Conservation (phyloP, 2,888 invertebrate species). For the Lycocerus yunnanus region DNA sequence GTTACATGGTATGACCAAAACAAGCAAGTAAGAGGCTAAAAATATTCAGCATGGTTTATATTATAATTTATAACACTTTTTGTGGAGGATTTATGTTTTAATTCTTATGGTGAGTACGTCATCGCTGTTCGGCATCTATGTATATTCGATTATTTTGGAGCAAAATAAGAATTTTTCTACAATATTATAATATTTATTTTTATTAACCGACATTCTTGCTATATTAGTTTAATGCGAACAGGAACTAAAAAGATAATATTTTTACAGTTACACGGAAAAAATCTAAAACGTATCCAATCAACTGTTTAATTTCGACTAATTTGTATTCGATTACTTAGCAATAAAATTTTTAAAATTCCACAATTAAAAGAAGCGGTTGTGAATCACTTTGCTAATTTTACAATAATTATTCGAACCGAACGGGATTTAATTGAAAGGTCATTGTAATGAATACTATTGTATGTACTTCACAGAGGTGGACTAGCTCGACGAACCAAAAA, state of each 20-base stretch:
- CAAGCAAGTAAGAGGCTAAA: neutral
- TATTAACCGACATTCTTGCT: neutral
- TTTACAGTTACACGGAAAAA: neutral
- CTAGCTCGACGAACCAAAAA: neutral
- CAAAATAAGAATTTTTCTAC: neutral
- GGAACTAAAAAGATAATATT: neutral
- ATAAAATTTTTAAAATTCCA: neutral
- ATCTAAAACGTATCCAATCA: neutral
- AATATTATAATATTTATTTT: neutral
- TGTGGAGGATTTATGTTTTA: neutral
- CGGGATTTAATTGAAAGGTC: neutral
- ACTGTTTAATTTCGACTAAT: neutral
- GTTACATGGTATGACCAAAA: neutral
- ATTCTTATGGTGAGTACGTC: neutral
- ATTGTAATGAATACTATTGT: neutral
- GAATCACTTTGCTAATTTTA: neutral
- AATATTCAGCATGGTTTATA: neutral
- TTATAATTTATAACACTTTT: neutral
- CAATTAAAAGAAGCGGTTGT: neutral
- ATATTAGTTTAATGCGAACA: neutral
- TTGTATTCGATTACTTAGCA: neutral
- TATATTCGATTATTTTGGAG: neutral
- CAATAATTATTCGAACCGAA: neutral
- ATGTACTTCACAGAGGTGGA: neutral
- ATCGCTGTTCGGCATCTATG: neutral